Conservation (phyloP, 2,797 vertebrate genomes). For the Trichosurus vulpecula region DNA sequence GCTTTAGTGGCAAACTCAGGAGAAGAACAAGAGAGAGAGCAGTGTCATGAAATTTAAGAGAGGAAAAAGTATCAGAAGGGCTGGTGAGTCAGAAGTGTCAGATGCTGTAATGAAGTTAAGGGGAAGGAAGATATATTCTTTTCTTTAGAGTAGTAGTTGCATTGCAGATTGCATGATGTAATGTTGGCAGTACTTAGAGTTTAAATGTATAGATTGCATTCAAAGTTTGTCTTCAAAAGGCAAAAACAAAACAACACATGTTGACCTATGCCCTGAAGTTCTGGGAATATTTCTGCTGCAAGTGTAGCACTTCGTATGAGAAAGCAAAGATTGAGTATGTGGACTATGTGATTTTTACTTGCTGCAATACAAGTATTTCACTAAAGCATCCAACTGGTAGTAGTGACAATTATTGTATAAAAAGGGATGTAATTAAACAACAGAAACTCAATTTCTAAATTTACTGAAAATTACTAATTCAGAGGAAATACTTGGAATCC, state of each 20-base stretch:
- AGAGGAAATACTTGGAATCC: not conserved
- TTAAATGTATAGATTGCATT: not conserved
- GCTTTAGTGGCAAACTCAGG: no score
- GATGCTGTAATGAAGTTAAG: not conserved
- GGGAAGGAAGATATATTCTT: no score
- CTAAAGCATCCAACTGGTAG: not conserved
- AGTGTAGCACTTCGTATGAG: not conserved
- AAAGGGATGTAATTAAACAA: not conserved
- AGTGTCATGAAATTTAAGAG: not conserved
- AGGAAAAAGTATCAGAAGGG: not conserved
- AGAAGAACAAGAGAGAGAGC: not conserved
- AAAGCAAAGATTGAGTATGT: not conserved
- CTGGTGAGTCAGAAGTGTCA: not conserved
- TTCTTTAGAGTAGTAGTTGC: not conserved
- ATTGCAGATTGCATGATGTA: not conserved
- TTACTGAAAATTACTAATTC: not conserved
- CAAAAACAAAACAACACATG: not conserved
- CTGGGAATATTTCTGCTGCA: not conserved
- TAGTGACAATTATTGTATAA: not conserved
- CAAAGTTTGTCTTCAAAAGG: not conserved
- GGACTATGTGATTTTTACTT: not conserved
- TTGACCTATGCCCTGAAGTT: not conserved
- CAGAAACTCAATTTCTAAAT: not conserved
- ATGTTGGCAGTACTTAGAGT: not conserved
- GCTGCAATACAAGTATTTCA: not conserved